These are phyloP conservation scores for Tragelaphus scriptus DNA, from an alignment of 2,113 vertebrate species.

Conservation along the genomic window DNA sequence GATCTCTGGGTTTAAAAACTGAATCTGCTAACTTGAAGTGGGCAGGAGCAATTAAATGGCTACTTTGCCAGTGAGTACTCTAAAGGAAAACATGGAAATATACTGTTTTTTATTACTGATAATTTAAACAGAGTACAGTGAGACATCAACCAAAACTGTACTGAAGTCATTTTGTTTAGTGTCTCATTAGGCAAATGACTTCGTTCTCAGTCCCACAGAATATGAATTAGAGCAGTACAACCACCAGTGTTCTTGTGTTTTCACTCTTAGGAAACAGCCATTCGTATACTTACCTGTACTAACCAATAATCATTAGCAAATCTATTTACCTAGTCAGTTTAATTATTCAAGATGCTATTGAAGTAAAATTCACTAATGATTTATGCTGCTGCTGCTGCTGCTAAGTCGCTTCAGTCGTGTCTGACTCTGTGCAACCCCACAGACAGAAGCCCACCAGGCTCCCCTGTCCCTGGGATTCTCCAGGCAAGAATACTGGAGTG, in stretches of 20 bases:
- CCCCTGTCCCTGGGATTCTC: no score
- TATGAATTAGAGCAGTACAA: background rate
- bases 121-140: background rate
- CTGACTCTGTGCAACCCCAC: no score
- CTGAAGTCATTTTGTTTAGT: background rate
- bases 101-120: background rate
- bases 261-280: background rate
- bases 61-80: background rate
- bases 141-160: background rate
- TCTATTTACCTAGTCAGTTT: background rate
- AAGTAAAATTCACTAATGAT: conserved; percentile 28
- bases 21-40: background rate
- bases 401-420: no score
- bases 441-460: no score
- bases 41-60: conserved; percentile 1
- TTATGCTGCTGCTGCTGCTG: no score
- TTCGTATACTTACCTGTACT: background rate
- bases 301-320: background rate
- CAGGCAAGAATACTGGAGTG: no score
- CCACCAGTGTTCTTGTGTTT: conserved; percentile 10
- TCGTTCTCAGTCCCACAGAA: conserved; percentile 11
- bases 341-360: background rate
- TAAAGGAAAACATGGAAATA: background rate
- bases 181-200: background rate
- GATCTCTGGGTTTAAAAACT: conserved; percentile 6